Base-by-base conservation (phyloP, 1,140 invertebrate species). In the Penaeus indicus region DNA sequence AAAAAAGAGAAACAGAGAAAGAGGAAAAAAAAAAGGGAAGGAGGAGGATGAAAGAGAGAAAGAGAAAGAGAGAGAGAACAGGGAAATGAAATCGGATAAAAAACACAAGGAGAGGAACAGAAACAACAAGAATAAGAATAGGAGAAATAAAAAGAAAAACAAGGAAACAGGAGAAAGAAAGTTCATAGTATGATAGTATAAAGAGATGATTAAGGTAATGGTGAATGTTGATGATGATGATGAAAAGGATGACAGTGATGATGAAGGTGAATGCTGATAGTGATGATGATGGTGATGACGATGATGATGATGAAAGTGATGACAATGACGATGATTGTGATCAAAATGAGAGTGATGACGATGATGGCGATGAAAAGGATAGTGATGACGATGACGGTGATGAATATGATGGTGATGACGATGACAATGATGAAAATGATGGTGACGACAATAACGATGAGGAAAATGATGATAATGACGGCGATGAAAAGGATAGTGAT, bases 301-400 rank as follows among this genome's bases (percentile, higher is more conserved):
- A n/a, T n/a, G n/a, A n/a, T n/a, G 63, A 64, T n/a, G n/a, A n/a
- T 64, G 63, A 64, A 64, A 64, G n/a, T n/a, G n/a, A 64, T 64
- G n/a, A 64, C n/a, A 64, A 64, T n/a, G n/a, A 64, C 63, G n/a
- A 64, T 18, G 63, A 64, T 64, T 18, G 16, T 64, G 63, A 64
- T 64, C 16, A 64, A n/a, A n/a, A 64, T 64, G 16, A 64, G 63
- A 64, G 63, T 64, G n/a, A 64, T 64, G 63, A 64, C 63, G 63
- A 64, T n/a, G 63, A 64, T n/a, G 63, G 63, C n/a, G 63, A 64
- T 64, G 63, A 64, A 18, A n/a, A n/a, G 16, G 63, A 64, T 64
- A n/a, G n/a, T 64, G 63, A 64, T 64, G 63, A 64, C n/a, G 63
- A 64, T n/a, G 63, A 64, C n/a, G n/a, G n/a, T n/a, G 63, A 64